A percentile compares a stretch with the other conserved stretches of the same genome.
These are phyloP conservation scores for Chinchilla lanigera DNA, from an alignment of 2,113 vertebrate species.

Conservation along the genomic window DNA sequence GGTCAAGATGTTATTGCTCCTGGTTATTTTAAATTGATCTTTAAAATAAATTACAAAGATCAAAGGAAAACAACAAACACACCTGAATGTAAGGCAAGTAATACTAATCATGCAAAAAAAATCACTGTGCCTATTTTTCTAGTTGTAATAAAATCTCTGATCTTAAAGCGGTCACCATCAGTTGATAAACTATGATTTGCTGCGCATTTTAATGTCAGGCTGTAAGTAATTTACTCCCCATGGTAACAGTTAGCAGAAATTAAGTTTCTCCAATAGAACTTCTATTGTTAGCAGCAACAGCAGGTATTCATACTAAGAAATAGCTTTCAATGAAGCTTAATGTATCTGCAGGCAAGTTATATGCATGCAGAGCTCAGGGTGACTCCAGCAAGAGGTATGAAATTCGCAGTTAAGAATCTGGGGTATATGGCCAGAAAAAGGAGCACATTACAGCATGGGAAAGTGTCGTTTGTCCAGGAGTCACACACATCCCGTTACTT, in stretches of 20 bases:
- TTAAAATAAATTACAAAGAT: slow-evolving; percentile 35
- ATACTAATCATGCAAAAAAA: background rate
- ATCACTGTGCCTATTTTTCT: background rate
- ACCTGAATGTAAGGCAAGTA: background rate
- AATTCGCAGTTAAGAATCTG: background rate
- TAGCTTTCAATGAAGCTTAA: background rate
- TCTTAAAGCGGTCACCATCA: slow-evolving; percentile 11
- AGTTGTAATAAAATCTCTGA: background rate
- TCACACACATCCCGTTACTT: background rate
- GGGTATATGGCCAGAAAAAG: background rate
- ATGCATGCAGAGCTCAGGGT: background rate
- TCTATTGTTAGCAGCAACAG: background rate
- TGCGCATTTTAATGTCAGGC: background rate
- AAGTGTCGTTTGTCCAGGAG: background rate
- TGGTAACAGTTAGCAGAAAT: background rate
- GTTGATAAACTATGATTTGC: slow-evolving; percentile 16
- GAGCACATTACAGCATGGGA: background rate
- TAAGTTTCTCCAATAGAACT: background rate
- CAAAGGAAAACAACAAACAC: background rate
- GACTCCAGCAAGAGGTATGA: background rate
- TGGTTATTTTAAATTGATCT: background rate
- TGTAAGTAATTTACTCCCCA: background rate
- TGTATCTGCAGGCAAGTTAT: background rate
- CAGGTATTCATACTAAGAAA: background rate
- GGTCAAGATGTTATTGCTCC: background rate